Percentiles rank a stretch among this genome's conserved stretches.
Evolutionary conservation across 2,113 vertebrate species (phyloP).

Genomic region (Bothrops jararaca): DNA sequence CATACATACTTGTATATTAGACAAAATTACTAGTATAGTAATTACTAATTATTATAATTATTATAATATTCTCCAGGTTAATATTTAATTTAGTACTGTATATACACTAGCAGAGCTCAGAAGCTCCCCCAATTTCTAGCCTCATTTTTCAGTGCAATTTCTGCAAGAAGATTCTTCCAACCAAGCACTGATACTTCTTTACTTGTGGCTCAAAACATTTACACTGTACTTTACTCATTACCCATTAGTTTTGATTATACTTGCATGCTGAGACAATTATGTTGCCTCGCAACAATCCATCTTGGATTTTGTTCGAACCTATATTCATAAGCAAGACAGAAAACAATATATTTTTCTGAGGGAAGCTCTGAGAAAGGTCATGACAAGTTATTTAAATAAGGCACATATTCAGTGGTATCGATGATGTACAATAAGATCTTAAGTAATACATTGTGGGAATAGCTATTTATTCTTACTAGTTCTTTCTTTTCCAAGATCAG

Average conservation of each 20-base stretch:
- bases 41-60: neutral
- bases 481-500: constrained; percentile 3
- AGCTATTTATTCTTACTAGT: constrained; percentile 5
- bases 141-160: neutral
- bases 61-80: neutral
- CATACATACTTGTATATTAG: neutral
- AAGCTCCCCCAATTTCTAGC: neutral
- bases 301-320: no score
- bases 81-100: neutral
- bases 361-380: neutral
- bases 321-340: neutral
- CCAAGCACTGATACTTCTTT: neutral
- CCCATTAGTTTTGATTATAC: neutral
- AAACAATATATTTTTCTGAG: neutral
- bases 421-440: neutral
- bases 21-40: neutral
- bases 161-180: neutral
- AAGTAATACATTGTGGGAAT: neutral
- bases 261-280: neutral
- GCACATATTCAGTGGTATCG: neutral
- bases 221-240: neutral
- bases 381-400: neutral
- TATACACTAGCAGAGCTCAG: neutral
- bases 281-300: neutral
- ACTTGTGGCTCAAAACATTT: neutral